Evolutionary conservation across 2,113 vertebrate genomes (phyloP).

Genomic region (Psilopsiagon aymara): DNA sequence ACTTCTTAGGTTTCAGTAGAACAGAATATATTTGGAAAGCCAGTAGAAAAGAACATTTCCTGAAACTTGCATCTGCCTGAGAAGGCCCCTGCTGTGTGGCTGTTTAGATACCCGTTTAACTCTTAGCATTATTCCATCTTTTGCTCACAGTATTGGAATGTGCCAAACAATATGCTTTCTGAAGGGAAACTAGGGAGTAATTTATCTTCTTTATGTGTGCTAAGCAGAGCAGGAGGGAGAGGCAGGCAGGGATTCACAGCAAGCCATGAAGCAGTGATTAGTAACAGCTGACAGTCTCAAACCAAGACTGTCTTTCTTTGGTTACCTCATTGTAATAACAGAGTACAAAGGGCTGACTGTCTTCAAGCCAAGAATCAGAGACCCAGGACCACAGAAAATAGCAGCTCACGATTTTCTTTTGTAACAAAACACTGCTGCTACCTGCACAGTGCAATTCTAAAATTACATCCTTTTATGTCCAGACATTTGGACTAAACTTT

Average conservation of each 20-base stretch:
- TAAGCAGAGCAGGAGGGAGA: slow-evolving; percentile 84
- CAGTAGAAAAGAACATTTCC: slow-evolving; percentile 48
- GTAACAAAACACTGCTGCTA: slow-evolving; percentile 58
- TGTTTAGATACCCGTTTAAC: slow-evolving; percentile 76
- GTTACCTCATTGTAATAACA: slow-evolving; percentile 78
- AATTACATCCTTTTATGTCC: slow-evolving; percentile 17
- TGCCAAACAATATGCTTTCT: slow-evolving; percentile 82
- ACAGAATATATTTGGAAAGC: slow-evolving; percentile 1
- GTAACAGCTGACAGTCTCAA: slow-evolving; percentile 83
- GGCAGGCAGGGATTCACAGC: slow-evolving; percentile 71
- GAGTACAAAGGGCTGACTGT: slow-evolving; percentile 84
- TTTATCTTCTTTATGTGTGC: slow-evolving; percentile 85
- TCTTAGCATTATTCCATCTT: slow-evolving; percentile 69
- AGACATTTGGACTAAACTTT: slow-evolving; percentile 14
- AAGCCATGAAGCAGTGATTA: slow-evolving; percentile 82
- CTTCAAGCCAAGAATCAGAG: slow-evolving; percentile 77
- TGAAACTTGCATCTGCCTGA: slow-evolving; percentile 63
- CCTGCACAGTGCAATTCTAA: slow-evolving; percentile 56
- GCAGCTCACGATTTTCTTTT: slow-evolving; percentile 57
- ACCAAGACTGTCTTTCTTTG: slow-evolving; percentile 78
- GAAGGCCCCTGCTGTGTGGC: slow-evolving; percentile 42
- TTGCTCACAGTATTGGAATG: slow-evolving; percentile 81
- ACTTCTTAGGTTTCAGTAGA: neutral
- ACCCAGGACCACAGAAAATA: slow-evolving; percentile 74
- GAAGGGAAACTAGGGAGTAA: slow-evolving; percentile 78